phyloP scores from a whole-genome alignment of 2,113 vertebrate species.

The Aplodontia rufa region DNA sequence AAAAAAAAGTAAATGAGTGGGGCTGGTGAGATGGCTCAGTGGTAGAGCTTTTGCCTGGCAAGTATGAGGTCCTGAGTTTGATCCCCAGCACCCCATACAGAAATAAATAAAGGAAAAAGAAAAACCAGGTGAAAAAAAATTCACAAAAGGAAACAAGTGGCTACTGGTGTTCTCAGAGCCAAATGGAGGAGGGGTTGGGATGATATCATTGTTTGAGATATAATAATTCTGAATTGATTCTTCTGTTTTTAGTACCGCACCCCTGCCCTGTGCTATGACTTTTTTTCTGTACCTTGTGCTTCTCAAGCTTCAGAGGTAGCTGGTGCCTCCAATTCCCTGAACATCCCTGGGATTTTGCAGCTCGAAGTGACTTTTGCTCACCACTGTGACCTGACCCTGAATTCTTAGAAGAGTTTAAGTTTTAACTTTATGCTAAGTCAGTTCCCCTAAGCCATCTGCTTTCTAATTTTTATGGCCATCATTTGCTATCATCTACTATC shows the following conservation, averaged over 20 bases:
- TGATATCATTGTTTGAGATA: not conserved
- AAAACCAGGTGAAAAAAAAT: too few species aligned
- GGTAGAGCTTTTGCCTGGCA: too few species aligned
- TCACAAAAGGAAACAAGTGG: too few species aligned
- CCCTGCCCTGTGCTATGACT: not conserved
- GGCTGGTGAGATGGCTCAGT: too few species aligned
- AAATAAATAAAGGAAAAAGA: too few species aligned
- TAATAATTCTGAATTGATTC: slow-evolving; percentile 23
- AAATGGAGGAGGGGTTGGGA: too few species aligned
- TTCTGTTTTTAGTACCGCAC: not conserved
- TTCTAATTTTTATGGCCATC: not conserved
- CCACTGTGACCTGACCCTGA: not conserved
- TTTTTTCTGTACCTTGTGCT: not conserved
- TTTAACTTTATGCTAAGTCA: slow-evolving; percentile 33
- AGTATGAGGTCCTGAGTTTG: too few species aligned
- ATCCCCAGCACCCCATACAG: too few species aligned
- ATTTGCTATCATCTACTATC: slow-evolving; percentile 9
- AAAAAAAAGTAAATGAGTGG: too few species aligned
- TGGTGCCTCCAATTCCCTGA: not conserved
- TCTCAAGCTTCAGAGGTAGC: not conserved
- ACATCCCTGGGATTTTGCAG: not conserved
- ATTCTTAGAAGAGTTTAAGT: not conserved
- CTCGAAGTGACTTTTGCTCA: not conserved
- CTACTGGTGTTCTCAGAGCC: too few species aligned
- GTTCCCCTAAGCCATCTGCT: not conserved